phyloP scores from a whole-genome alignment of 2,888 invertebrate genomes.

The Aspidiotus destructor region DNA sequence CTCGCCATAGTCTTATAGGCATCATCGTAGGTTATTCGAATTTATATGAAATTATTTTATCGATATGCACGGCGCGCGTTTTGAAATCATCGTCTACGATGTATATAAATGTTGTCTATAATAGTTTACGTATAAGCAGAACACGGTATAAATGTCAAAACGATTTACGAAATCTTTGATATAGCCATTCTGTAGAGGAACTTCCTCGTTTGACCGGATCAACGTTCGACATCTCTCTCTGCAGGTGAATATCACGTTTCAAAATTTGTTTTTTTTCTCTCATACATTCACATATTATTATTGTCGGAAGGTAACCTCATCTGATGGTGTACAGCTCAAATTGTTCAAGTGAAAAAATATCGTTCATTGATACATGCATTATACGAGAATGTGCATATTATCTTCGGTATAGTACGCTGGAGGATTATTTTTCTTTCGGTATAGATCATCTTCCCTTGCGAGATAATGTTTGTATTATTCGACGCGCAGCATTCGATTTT shows the following conservation, averaged over 20 bases:
- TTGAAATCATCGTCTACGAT: no score
- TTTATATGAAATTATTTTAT: no score
- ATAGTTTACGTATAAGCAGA: no score
- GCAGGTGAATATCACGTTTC: conserved; percentile 1
- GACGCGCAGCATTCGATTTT: no score
- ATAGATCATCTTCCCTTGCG: background rate
- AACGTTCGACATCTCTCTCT: background rate
- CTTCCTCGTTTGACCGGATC: conserved; percentile 4
- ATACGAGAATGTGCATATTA: background rate
- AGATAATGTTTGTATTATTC: background rate
- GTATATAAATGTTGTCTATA: no score
- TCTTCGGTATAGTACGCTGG: background rate
- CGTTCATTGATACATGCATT: background rate
- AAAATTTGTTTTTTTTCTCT: background rate
- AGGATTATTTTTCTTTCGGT: background rate
- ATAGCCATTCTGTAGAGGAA: background rate
- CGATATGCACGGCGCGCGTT: no score
- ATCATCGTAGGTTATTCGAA: no score
- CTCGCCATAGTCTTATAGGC: no score
- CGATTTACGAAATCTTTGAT: conserved; percentile 1
- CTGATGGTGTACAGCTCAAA: background rate
- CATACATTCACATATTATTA: background rate
- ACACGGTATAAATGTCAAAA: background rate
- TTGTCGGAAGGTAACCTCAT: background rate
- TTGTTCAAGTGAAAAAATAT: background rate